Conservation (phyloP, 2,797 vertebrate genomes). For the Ispidina picta region DNA sequence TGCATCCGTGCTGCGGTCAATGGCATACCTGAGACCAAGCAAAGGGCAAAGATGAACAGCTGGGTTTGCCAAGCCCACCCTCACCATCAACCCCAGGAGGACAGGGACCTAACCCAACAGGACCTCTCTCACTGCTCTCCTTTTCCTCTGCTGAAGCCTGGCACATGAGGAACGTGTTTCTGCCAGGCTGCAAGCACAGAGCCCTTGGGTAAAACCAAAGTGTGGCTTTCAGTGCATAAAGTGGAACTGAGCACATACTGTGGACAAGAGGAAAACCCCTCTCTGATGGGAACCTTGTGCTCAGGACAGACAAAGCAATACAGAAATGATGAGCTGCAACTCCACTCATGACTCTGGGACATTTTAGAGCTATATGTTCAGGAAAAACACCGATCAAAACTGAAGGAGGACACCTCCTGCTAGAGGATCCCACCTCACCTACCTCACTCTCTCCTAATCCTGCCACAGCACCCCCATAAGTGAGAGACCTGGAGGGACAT, state of each 20-base stretch:
- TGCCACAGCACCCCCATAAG: not conserved
- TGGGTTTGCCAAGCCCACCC: not conserved
- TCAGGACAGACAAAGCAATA: not conserved
- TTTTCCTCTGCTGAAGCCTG: not conserved
- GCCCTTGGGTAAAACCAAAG: not conserved
- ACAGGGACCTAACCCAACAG: not conserved
- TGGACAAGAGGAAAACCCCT: not conserved
- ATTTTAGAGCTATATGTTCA: not conserved
- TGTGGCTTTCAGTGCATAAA: not conserved
- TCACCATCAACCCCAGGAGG: not conserved
- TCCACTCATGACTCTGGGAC: not conserved
- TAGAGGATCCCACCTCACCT: not conserved
- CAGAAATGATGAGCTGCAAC: not conserved
- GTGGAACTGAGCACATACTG: not conserved
- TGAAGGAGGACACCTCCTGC: not conserved
- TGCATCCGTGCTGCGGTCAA: conserved; percentile 87
- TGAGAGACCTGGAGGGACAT: not conserved
- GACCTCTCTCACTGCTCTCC: not conserved
- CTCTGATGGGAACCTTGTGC: not conserved
- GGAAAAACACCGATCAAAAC: not conserved
- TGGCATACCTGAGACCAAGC: conserved; percentile 85
- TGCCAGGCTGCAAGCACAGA: not conserved
- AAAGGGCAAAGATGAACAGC: not conserved
- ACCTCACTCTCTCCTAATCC: not conserved
- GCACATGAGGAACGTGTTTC: not conserved